A percentile compares a stretch with the other conserved stretches of the same genome.
These are phyloP conservation scores for Andrena bucephala DNA, from an alignment of 2,888 invertebrate genomes.

Conservation along the genomic window DNA sequence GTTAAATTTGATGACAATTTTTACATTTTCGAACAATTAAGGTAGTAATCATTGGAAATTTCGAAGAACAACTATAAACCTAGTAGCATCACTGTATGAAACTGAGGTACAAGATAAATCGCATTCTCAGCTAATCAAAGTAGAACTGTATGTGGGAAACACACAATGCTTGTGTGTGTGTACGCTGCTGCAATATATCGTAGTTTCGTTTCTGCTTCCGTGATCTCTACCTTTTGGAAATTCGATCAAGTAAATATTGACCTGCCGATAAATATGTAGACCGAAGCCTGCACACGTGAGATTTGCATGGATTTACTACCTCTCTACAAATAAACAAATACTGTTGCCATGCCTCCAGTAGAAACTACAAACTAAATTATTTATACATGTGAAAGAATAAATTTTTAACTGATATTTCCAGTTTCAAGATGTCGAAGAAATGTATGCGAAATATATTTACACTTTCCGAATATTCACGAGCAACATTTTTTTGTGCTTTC, in stretches of 20 bases:
- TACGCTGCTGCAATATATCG: background rate
- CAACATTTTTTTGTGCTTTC: too few relatives aligned
- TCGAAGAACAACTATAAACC: background rate
- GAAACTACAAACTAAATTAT: too few relatives aligned
- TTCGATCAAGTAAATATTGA: slow-evolving; percentile 11
- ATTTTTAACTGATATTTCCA: too few relatives aligned
- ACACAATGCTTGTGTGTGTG: slow-evolving; percentile 5
- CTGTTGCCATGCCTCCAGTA: background rate
- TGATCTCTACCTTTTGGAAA: slow-evolving; percentile 2
- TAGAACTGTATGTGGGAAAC: slow-evolving; percentile 4
- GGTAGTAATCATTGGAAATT: background rate
- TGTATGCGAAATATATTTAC: too few relatives aligned
- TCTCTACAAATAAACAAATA: background rate
- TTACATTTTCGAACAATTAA: background rate
- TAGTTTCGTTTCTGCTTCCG: background rate
- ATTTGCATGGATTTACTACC: background rate
- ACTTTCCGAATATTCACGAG: too few relatives aligned
- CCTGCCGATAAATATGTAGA: slow-evolving; percentile 7
- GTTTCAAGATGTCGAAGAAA: too few relatives aligned
- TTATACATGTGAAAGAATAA: too few relatives aligned
- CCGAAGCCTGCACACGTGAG: background rate
- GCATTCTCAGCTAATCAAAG: background rate
- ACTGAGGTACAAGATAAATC: background rate
- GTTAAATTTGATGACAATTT: background rate
- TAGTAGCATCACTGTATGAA: background rate